Evolutionary conservation across 2,888 invertebrate genomes (phyloP).

Genomic region (Phoronis australis): DNA sequence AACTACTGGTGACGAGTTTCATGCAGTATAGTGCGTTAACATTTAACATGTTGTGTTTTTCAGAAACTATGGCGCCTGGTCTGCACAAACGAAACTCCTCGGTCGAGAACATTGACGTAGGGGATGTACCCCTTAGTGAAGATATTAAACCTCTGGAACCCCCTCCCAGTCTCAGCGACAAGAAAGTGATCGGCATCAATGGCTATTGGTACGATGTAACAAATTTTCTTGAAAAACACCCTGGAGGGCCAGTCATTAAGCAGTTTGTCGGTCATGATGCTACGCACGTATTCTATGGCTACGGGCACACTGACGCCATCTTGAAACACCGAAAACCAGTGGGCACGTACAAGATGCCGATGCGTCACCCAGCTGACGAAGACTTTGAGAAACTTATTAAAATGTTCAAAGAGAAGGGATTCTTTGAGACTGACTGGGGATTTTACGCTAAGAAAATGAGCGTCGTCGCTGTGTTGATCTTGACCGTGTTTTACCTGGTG

Average conservation of each 20-base stretch:
- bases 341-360: conserved; percentile 6
- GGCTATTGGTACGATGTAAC: conserved; percentile 13
- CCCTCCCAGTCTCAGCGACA: no score
- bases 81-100: no score
- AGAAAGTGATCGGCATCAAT: conserved; percentile 5
- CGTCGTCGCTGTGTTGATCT: conserved; percentile 4
- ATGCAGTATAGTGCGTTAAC: no score
- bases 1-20: no score
- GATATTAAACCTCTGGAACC: no score
- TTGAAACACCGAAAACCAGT: conserved; percentile 14
- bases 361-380: conserved; percentile 10
- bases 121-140: no score
- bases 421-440: conserved; percentile 9
- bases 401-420: conserved; percentile 8
- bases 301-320: conserved; percentile 8
- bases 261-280: conserved; percentile 8
- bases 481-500: conserved; percentile 1
- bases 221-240: conserved; percentile 10
- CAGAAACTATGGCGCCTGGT: no score
- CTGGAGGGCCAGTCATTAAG: conserved; percentile 12
- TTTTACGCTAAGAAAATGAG: conserved; percentile 11
- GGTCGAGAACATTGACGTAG: no score
- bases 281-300: conserved; percentile 7
- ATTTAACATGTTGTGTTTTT: no score
- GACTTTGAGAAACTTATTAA: conserved; percentile 12